These are phyloP conservation scores for Phainopepla nitens DNA, from an alignment of 2,113 vertebrate genomes.

Conservation along the genomic window DNA sequence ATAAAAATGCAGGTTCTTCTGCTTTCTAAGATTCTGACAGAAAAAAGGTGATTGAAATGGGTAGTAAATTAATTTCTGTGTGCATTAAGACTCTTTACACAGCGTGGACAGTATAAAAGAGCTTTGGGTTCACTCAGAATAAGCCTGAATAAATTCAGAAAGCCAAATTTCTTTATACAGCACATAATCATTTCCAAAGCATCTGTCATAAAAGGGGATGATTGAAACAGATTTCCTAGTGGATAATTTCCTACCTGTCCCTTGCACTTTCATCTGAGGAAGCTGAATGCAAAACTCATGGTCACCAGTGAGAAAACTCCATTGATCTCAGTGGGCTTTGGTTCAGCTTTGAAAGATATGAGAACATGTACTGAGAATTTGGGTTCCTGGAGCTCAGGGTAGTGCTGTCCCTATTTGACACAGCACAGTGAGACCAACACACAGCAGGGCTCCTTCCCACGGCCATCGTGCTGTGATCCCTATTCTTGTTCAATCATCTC, in stretches of 20 bases:
- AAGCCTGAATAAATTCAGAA: not conserved
- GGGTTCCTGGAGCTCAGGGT: not conserved
- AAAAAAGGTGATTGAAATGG: not conserved
- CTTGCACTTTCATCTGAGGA: not conserved
- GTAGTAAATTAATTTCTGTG: not conserved
- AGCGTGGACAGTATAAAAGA: not conserved
- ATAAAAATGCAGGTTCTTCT: not conserved
- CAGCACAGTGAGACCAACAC: not conserved
- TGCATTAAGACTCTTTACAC: not conserved
- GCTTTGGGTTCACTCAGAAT: not conserved
- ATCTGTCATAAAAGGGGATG: not conserved
- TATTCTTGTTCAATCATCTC: not conserved
- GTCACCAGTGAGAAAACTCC: not conserved
- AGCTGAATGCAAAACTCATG: constrained; percentile 2
- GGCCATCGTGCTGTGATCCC: accelerated
- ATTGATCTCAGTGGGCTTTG: not conserved
- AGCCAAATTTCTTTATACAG: not conserved
- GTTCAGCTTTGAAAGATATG: not conserved
- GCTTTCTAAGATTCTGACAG: not conserved
- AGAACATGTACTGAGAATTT: not conserved
- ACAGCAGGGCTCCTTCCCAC: accelerated
- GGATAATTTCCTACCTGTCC: not conserved
- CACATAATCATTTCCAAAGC: constrained; percentile 12
- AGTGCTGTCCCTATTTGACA: not conserved
- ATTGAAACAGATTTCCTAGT: constrained; percentile 1